Conservation (phyloP, 2,113 vertebrate genomes). For the Leucopsar rothschildi region DNA sequence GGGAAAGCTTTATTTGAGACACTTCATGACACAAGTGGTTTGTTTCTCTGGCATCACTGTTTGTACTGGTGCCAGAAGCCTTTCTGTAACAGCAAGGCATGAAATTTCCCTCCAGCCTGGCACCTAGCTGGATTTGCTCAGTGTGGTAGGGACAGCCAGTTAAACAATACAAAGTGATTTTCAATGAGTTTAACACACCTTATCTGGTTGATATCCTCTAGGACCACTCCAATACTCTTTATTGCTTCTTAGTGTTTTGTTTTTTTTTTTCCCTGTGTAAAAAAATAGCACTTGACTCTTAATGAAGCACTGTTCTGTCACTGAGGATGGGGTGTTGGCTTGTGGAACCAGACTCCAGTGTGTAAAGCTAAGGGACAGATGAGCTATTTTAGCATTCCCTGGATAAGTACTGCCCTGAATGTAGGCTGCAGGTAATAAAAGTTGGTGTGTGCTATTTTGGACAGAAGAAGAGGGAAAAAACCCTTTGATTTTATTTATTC, state of each 20-base stretch:
- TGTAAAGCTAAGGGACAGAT: background rate
- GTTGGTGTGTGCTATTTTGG: background rate
- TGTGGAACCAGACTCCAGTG: background rate
- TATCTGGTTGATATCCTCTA: background rate
- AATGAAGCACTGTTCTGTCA: background rate
- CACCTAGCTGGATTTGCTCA: background rate
- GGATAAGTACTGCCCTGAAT: background rate
- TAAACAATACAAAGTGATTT: background rate
- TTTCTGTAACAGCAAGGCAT: constrained; percentile 23
- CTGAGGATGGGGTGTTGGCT: background rate
- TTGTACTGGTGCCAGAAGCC: background rate
- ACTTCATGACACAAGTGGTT: background rate
- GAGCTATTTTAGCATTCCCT: background rate
- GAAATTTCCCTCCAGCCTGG: constrained; percentile 6
- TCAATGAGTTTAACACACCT: background rate
- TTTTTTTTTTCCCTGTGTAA: rapidly evolving
- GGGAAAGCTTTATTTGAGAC: background rate
- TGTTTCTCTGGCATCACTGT: background rate
- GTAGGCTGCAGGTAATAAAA: background rate
- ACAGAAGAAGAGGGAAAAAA: background rate
- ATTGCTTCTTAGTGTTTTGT: background rate
- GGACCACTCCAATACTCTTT: background rate
- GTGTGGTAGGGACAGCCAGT: background rate
- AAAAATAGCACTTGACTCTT: background rate
- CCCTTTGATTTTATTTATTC: background rate